Percentiles rank a stretch among this genome's conserved stretches.
phyloP scores from a whole-genome alignment of 2,113 vertebrate species.

The Clinocottus analis region DNA sequence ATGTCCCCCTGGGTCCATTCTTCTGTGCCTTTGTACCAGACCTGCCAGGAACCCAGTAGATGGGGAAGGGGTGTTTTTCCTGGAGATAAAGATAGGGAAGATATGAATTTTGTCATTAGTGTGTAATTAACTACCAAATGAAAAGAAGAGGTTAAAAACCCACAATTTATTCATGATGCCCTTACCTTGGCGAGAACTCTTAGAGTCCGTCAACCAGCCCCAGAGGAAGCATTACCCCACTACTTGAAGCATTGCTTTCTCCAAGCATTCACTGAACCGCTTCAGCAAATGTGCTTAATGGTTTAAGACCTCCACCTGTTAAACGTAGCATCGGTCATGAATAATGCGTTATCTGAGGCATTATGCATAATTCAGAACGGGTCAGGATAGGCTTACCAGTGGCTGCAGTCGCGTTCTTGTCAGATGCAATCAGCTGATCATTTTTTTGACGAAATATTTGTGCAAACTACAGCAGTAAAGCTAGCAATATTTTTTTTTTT shows the following conservation, averaged over 20 bases:
- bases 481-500: not conserved
- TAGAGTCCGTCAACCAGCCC: not conserved
- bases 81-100: conserved; percentile 31
- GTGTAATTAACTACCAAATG: not conserved
- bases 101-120: not conserved
- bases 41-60: not conserved
- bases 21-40: not conserved
- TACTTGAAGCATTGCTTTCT: conserved; percentile 19
- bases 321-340: conserved; percentile 30
- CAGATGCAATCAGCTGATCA: not conserved
- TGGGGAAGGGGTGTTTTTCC: not conserved
- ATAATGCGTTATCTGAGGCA: conserved; percentile 27
- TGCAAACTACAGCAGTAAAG: not conserved
- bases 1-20: conserved; percentile 9
- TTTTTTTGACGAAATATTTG: not conserved
- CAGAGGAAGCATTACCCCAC: conserved; percentile 15
- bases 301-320: conserved; percentile 42
- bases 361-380: conserved; percentile 37
- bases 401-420: conserved; percentile 7
- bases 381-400: conserved; percentile 13
- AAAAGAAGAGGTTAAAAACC: not conserved
- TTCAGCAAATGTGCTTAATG: conserved; percentile 26
- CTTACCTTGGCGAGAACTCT: conserved; percentile 41
- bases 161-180: not conserved
- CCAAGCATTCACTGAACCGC: conserved; percentile 16